These are phyloP conservation scores for Dolomedes plantarius DNA, from an alignment of 2,888 invertebrate species.

Conservation along the genomic window DNA sequence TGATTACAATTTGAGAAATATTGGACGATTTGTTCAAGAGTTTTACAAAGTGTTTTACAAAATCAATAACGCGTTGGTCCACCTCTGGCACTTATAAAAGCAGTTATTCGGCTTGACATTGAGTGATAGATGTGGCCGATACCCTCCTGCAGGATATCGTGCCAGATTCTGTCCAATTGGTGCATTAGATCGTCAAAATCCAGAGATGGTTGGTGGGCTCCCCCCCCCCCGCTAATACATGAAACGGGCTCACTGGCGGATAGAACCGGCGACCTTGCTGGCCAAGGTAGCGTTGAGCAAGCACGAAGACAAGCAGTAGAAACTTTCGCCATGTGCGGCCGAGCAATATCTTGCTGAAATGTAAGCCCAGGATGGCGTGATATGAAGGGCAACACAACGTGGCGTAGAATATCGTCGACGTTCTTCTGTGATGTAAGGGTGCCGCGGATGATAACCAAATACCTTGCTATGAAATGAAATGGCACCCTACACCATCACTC, in stretches of 20 bases:
- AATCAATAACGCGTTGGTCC: neutral
- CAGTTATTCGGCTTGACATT: neutral
- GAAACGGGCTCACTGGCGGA: neutral
- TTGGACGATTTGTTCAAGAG: neutral
- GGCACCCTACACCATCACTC: neutral
- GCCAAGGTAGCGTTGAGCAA: too few relatives aligned
- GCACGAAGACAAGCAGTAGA: neutral
- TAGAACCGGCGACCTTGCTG: neutral
- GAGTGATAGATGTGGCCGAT: neutral
- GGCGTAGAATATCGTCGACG: neutral
- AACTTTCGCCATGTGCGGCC: neutral
- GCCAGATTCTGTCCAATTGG: neutral
- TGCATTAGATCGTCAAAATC: neutral
- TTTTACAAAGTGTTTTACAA: neutral
- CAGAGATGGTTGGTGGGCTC: neutral
- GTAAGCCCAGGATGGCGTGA: neutral
- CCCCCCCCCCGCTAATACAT: too few relatives aligned
- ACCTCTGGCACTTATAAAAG: too few relatives aligned
- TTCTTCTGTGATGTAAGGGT: neutral
- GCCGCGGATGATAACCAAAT: neutral
- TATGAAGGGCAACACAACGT: too few relatives aligned
- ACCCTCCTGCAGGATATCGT: neutral
- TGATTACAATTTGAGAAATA: neutral
- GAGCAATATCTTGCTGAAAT: neutral
- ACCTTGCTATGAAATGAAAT: neutral